Evolutionary conservation across 1,140 invertebrate species (phyloP).

Genomic region (Archegozetes longisetosus): DNA sequence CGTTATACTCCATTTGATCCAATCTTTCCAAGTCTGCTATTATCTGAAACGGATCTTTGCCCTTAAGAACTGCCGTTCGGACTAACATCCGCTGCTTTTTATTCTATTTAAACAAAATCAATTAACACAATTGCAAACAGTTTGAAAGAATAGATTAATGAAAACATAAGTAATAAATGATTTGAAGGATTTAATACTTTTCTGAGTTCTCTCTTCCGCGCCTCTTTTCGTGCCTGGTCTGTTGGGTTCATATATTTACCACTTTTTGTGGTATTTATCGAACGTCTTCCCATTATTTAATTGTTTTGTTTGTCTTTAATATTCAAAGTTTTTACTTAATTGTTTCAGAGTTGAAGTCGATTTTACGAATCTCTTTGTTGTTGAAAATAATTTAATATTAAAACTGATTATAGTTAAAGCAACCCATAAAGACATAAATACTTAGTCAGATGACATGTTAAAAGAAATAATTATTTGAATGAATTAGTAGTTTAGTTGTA

Average conservation of each 20-base stretch:
- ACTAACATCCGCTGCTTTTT: constrained; percentile 91
- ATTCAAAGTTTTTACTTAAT: not conserved
- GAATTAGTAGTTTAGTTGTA: too few relatives aligned
- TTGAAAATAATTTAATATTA: too few relatives aligned
- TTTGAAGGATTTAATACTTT: too few relatives aligned
- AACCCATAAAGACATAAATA: too few relatives aligned
- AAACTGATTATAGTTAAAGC: too few relatives aligned
- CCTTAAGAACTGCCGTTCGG: constrained; percentile 86
- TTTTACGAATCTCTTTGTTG: too few relatives aligned
- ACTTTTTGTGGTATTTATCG: constrained; percentile 98
- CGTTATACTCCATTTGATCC: constrained; percentile 96
- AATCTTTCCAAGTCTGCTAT: constrained; percentile 92
- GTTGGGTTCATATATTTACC: constrained; percentile 99
- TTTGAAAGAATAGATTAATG: constrained; percentile 3
- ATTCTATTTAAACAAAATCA: constrained; percentile 39
- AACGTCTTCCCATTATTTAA: constrained; percentile 38
- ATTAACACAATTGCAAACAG: constrained; percentile 1
- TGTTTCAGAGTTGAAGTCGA: too few relatives aligned
- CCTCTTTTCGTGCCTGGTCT: constrained; percentile 93
- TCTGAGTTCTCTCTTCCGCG: constrained; percentile 88
- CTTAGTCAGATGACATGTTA: too few relatives aligned
- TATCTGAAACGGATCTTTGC: constrained; percentile 87
- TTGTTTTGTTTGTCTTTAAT: not conserved
- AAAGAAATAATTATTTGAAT: too few relatives aligned
- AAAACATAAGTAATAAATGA: too few relatives aligned